A percentile compares a stretch with the other conserved stretches of the same genome.
Evolutionary conservation across 1,140 invertebrate species (phyloP).

Genomic region (Papilio helenus): DNA sequence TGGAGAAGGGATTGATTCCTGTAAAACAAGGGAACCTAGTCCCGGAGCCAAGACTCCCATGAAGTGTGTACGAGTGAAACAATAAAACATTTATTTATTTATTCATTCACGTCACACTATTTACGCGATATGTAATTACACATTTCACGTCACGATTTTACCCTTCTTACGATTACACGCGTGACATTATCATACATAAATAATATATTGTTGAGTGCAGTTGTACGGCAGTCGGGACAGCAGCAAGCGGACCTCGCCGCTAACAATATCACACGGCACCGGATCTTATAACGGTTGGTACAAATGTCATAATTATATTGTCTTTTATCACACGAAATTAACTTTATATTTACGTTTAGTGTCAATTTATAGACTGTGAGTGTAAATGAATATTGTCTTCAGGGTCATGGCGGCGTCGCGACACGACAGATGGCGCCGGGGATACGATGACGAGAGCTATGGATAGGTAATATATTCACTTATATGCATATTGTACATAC

Average conservation of each 20-base stretch:
- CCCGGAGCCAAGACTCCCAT: too few species aligned
- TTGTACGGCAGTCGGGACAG: constrained; percentile 78
- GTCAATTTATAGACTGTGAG: neutral
- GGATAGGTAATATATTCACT: constrained; percentile 79
- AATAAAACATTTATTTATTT: too few species aligned
- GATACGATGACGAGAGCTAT: constrained; percentile 75
- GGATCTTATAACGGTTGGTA: constrained; percentile 72
- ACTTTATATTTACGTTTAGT: neutral
- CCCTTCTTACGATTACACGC: too few species aligned
- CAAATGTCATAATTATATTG: neutral
- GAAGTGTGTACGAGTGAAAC: too few species aligned
- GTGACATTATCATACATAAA: neutral
- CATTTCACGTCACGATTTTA: neutral
- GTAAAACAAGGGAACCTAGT: too few species aligned
- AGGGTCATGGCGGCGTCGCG: constrained; percentile 84
- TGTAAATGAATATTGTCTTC: constrained; percentile 37
- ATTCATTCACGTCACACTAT: too few species aligned
- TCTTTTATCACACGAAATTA: neutral
- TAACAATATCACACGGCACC: constrained; percentile 79
- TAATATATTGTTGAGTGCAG: constrained; percentile 44
- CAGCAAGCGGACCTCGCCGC: constrained; percentile 81
- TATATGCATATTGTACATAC: neutral
- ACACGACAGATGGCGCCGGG: constrained; percentile 84
- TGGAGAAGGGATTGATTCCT: too few species aligned
- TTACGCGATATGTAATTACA: too few species aligned